These are phyloP conservation scores for Ferrisia virgata DNA, from an alignment of 2,888 invertebrate species.

Conservation along the genomic window DNA sequence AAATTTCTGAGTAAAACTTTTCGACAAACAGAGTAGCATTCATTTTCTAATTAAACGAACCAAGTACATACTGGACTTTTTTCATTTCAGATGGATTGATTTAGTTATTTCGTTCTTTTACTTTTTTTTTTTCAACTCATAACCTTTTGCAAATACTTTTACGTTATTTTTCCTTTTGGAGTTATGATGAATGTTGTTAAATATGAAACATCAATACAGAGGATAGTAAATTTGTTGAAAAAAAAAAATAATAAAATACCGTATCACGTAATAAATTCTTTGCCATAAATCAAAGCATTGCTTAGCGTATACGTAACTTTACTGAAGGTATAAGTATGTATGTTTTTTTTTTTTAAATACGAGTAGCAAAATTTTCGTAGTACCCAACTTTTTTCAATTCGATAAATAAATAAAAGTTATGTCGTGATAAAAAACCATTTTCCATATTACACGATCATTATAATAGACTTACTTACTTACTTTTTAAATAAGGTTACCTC, in stretches of 20 bases:
- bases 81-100: neutral
- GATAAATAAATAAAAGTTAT: constrained; percentile 16
- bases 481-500: constrained; percentile 5
- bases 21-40: neutral
- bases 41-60: neutral
- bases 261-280: neutral
- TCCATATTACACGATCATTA: constrained; percentile 14
- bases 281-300: constrained; percentile 14
- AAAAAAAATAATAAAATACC: no score
- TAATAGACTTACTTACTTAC: neutral
- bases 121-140: neutral
- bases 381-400: constrained; percentile 1
- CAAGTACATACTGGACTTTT: neutral
- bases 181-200: neutral
- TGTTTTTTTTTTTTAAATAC: neutral
- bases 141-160: neutral
- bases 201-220: neutral
- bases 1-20: neutral
- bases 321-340: neutral
- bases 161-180: neutral
- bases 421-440: neutral
- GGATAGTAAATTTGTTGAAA: neutral
- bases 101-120: no score
- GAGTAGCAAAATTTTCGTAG: neutral
- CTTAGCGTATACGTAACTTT: neutral